Conservation (phyloP, 2,888 invertebrate species). For the Tetropium fuscum region DNA sequence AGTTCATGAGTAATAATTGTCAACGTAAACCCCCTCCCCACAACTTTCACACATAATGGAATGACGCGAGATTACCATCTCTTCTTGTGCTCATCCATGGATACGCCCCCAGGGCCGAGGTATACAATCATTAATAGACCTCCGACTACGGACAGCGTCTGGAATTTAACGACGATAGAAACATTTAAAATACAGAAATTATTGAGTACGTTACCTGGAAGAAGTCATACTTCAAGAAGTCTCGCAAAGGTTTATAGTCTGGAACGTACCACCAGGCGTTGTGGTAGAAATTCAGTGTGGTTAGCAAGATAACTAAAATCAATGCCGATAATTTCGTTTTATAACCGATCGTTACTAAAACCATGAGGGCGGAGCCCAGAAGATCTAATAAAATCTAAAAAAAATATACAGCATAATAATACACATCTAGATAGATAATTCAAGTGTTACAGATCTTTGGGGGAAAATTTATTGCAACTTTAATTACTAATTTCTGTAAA, state of each 20-base stretch:
- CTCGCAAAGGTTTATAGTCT: constrained; percentile 93
- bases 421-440: background rate
- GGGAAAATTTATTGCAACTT: too few species aligned
- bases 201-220: constrained; percentile 83
- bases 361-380: constrained; percentile 93
- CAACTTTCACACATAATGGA: too few species aligned
- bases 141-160: constrained; percentile 99
- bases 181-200: background rate
- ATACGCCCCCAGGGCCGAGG: constrained; percentile 97
- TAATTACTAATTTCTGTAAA: too few species aligned
- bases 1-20: constrained; percentile 25
- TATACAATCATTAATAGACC: constrained; percentile 98
- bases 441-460: too few species aligned
- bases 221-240: constrained; percentile 99
- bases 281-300: constrained; percentile 93
- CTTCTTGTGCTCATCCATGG: constrained; percentile 99
- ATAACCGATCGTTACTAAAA: constrained; percentile 96
- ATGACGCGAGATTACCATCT: constrained; percentile 79
- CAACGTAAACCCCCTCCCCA: constrained; percentile 25
- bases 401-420: constrained; percentile 12
- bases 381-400: constrained; percentile 90
- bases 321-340: constrained; percentile 98
- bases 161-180: constrained; percentile 66
- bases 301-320: constrained; percentile 89
- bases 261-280: constrained; percentile 99